phyloP scores from a whole-genome alignment of 2,888 invertebrate genomes.

The Ceramica pisi region DNA sequence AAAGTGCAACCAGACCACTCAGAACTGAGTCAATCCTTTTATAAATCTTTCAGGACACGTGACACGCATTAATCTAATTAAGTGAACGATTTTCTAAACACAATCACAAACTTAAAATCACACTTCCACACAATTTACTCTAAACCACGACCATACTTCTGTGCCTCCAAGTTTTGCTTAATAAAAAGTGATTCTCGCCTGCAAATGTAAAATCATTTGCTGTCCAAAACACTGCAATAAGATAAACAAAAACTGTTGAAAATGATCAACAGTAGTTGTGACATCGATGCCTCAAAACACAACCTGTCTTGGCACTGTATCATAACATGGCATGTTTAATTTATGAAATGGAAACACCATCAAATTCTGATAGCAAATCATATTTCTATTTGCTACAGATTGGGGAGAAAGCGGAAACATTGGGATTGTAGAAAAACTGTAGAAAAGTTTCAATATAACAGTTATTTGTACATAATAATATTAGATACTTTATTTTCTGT shows the following conservation, averaged over 20 bases:
- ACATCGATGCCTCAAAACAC: slow-evolving; percentile 53
- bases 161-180: background rate
- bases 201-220: slow-evolving; percentile 31
- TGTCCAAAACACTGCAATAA: slow-evolving; percentile 47
- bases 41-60: no score
- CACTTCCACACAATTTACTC: background rate
- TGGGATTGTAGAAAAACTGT: background rate
- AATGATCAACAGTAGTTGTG: slow-evolving; percentile 48
- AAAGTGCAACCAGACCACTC: background rate
- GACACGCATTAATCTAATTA: no score
- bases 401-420: background rate
- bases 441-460: background rate
- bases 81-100: background rate
- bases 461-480: no score
- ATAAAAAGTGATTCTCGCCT: background rate
- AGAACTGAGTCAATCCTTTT: background rate
- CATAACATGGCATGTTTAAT: slow-evolving; percentile 60
- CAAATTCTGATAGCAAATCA: slow-evolving; percentile 40
- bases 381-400: slow-evolving; percentile 21
- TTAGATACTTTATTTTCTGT: no score
- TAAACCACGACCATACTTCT: background rate
- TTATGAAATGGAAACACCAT: slow-evolving; percentile 51
- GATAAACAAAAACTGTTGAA: slow-evolving; percentile 48
- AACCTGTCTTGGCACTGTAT: slow-evolving; percentile 38
- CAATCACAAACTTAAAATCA: background rate